A percentile compares a stretch with the other conserved stretches of the same genome.
These are phyloP conservation scores for Dynastes maya DNA, from an alignment of 2,888 invertebrate species.

Conservation along the genomic window DNA sequence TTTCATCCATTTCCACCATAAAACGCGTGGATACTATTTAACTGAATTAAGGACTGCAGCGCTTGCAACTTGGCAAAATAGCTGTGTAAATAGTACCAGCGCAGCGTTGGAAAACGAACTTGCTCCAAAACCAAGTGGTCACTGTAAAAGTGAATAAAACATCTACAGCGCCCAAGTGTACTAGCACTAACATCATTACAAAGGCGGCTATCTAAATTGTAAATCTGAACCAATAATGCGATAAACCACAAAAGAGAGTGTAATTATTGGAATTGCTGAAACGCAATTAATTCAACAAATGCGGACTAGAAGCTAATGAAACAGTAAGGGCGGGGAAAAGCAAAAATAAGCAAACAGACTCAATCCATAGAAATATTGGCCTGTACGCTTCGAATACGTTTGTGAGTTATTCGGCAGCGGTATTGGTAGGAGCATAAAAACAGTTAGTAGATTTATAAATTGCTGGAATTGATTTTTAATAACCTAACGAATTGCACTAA, in stretches of 20 bases:
- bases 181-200: conserved; percentile 25
- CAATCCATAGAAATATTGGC: not conserved
- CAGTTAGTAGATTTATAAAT: not conserved
- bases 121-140: conserved; percentile 8
- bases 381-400: not conserved
- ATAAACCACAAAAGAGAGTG: conserved; percentile 41
- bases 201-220: conserved; percentile 34
- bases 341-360: not conserved
- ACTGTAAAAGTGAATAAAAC: conserved; percentile 12
- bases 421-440: not conserved
- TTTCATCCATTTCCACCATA: not conserved
- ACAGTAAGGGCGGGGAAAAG: not conserved
- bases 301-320: conserved; percentile 25
- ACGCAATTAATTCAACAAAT: conserved; percentile 38
- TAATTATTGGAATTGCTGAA: conserved; percentile 45
- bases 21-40: not conserved
- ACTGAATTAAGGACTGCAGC: not conserved
- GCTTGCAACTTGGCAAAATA: conserved; percentile 10
- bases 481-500: not conserved
- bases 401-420: not conserved
- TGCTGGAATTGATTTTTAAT: not conserved
- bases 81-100: conserved; percentile 1
- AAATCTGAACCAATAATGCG: conserved; percentile 40
- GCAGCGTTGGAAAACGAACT: not conserved
- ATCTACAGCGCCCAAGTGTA: conserved; percentile 12